A percentile compares a stretch with the other conserved stretches of the same genome.
phyloP scores from a whole-genome alignment of 2,888 invertebrate genomes.

The Sminthurinus aureus region DNA sequence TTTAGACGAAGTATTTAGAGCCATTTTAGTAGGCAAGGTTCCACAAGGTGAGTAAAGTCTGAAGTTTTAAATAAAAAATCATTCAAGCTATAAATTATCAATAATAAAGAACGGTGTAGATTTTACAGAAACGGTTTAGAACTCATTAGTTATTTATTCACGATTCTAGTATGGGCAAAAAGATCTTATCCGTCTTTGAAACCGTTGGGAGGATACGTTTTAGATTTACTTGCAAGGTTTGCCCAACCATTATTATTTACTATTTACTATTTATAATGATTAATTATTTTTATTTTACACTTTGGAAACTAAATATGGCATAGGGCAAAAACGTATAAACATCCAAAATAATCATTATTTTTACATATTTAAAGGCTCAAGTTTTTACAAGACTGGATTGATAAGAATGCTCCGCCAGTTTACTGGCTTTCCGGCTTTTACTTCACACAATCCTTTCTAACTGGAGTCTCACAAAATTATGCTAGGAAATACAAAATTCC shows the following conservation, averaged over 20 bases:
- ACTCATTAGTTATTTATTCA: background rate
- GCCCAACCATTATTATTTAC: background rate
- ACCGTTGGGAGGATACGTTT: conserved; percentile 85
- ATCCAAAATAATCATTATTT: background rate
- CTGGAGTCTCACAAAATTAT: conserved; percentile 90
- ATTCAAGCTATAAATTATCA: background rate
- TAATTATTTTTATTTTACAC: background rate
- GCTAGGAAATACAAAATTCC: conserved; percentile 91
- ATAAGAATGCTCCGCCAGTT: conserved; percentile 78
- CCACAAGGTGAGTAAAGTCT: conserved; percentile 66
- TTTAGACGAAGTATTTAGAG: conserved; percentile 84
- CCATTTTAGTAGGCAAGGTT: conserved; percentile 82
- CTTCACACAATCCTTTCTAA: conserved; percentile 94
- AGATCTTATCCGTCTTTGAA: conserved; percentile 92
- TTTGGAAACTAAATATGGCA: background rate
- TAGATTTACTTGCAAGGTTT: conserved; percentile 83
- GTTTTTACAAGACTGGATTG: conserved; percentile 76
- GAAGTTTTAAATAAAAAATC: background rate
- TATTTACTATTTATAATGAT: background rate
- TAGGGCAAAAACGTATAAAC: background rate
- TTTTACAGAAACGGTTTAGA: too few relatives aligned
- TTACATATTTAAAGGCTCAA: conserved; percentile 13
- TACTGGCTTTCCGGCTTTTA: conserved; percentile 96
- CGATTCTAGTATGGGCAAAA: conserved; percentile 74
- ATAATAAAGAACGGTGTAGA: too few relatives aligned